A percentile compares a stretch with the other conserved stretches of the same genome.
Evolutionary conservation across 2,888 invertebrate species (phyloP).

Genomic region (Drosophila vallismaia): DNA sequence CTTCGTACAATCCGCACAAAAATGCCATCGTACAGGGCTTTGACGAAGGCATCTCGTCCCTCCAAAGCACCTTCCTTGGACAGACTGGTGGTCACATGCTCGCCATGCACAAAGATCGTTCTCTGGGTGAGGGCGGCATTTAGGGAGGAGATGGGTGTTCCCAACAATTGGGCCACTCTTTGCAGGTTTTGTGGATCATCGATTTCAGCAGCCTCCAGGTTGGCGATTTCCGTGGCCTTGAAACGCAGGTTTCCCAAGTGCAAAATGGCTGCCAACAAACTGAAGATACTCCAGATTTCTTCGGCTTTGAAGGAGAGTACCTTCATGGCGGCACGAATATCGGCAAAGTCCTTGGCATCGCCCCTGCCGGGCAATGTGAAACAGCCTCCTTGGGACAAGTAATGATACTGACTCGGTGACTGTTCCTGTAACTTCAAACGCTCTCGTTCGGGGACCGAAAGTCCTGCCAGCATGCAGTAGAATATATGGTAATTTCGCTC

Average conservation of each 20-base stretch:
- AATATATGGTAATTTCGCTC: slow-evolving; percentile 98
- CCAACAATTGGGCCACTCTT: slow-evolving; percentile 89
- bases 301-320: slow-evolving; percentile 93
- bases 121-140: slow-evolving; percentile 92
- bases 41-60: slow-evolving; percentile 96
- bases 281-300: slow-evolving; percentile 93
- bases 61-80: slow-evolving; percentile 91
- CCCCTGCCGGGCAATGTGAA: slow-evolving; percentile 88
- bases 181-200: slow-evolving; percentile 88
- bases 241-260: slow-evolving; percentile 97
- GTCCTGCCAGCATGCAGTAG: slow-evolving; percentile 94
- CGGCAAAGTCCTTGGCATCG: slow-evolving; percentile 93
- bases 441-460: slow-evolving; percentile 91
- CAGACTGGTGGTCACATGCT: slow-evolving; percentile 90
- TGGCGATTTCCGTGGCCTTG: slow-evolving; percentile 89
- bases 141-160: slow-evolving; percentile 89
- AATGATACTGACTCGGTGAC: slow-evolving; percentile 90
- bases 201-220: slow-evolving; percentile 95
- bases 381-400: slow-evolving; percentile 91
- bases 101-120: slow-evolving; percentile 93
- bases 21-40: slow-evolving; percentile 95
- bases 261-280: slow-evolving; percentile 92
- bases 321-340: slow-evolving; percentile 96
- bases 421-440: slow-evolving; percentile 88
- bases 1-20: slow-evolving; percentile 95